These are phyloP conservation scores for Drosophila quadrilineata DNA, from an alignment of 1,140 invertebrate species.

Conservation along the genomic window DNA sequence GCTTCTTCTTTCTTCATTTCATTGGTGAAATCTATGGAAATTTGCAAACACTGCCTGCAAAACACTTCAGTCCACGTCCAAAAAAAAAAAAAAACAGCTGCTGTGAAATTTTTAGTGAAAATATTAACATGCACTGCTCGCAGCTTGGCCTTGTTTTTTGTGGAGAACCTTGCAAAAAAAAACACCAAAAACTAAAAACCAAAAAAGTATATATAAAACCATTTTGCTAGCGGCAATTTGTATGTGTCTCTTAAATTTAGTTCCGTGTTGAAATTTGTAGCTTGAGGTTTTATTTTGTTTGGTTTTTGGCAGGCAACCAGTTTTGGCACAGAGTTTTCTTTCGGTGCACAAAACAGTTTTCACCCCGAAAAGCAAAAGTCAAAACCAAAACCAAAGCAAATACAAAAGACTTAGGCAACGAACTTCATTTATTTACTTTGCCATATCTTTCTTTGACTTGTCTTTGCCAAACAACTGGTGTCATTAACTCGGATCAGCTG, in stretches of 20 bases:
- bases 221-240: too few species aligned
- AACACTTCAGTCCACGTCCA: too few species aligned
- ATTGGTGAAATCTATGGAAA: constrained; percentile 38
- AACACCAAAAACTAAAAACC: background rate
- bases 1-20: constrained; percentile 4
- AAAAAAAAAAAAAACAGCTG: too few species aligned
- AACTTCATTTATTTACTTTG: constrained; percentile 36
- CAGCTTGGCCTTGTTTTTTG: constrained; percentile 16
- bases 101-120: constrained; percentile 32
- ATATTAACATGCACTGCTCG: background rate
- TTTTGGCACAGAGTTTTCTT: constrained; percentile 5
- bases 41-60: constrained; percentile 8
- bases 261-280: constrained; percentile 54
- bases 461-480: constrained; percentile 2
- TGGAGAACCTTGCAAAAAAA: constrained; percentile 8
- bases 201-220: too few species aligned
- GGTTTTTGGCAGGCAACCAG: background rate
- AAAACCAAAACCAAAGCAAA: too few species aligned
- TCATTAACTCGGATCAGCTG: constrained; percentile 20
- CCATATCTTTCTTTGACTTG: background rate
- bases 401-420: constrained; percentile 72
- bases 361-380: constrained; percentile 45
- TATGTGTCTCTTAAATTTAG: too few species aligned
- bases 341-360: constrained; percentile 25
- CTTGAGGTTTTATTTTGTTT: constrained; percentile 9